These are phyloP conservation scores for Erythrocercus mccallii DNA, from an alignment of 2,113 vertebrate species.

Conservation along the genomic window DNA sequence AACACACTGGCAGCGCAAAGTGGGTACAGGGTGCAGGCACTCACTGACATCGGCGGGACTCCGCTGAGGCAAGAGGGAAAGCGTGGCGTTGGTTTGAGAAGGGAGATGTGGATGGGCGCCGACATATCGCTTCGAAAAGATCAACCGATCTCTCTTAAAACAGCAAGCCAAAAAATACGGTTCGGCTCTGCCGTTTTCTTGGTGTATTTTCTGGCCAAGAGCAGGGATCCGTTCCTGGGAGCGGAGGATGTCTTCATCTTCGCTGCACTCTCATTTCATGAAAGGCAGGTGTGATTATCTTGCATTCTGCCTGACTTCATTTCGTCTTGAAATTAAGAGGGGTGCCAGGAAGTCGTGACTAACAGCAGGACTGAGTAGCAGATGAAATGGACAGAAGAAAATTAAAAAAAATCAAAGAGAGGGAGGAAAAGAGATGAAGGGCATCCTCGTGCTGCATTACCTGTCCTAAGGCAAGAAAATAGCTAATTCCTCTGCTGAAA, in stretches of 20 bases:
- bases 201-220: neutral
- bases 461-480: neutral
- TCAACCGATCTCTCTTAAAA: neutral
- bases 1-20: fast-evolving
- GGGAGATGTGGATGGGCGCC: fast-evolving
- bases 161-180: fast-evolving
- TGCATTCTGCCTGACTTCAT: neutral
- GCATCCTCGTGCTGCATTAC: fast-evolving
- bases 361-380: neutral
- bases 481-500: neutral
- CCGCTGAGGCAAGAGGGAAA: neutral
- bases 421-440: fast-evolving
- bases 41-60: fast-evolving
- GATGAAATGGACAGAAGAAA: neutral
- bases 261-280: fast-evolving
- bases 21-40: neutral
- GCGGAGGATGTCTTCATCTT: neutral
- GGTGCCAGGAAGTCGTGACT: neutral
- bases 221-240: neutral
- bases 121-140: neutral
- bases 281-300: neutral
- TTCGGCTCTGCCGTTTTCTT: neutral
- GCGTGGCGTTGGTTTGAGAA: neutral
- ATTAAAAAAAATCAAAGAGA: neutral
- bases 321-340: neutral